phyloP scores from a whole-genome alignment of 2,888 invertebrate genomes.

The Arrhopalites spinosus region DNA sequence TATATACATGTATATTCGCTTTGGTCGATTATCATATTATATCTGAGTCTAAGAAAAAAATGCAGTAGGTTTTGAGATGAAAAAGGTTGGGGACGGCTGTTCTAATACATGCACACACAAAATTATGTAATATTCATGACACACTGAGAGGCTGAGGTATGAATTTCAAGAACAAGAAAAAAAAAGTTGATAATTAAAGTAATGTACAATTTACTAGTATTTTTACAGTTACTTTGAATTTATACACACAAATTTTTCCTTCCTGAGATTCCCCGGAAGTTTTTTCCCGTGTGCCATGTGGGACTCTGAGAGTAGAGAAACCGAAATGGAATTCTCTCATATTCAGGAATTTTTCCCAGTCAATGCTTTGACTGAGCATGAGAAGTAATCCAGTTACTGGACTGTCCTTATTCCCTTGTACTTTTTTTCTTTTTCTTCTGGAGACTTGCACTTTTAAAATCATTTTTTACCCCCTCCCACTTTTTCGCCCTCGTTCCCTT shows the following conservation, averaged over 20 bases:
- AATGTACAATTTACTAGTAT: no score
- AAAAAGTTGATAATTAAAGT: no score
- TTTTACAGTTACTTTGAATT: no score
- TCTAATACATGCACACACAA: no score
- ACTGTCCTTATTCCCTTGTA: neutral
- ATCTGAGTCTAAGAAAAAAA: neutral
- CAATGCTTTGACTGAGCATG: neutral
- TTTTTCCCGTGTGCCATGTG: neutral
- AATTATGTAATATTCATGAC: no score
- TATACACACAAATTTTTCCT: no score
- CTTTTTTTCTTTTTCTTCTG: neutral
- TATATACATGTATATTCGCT: neutral
- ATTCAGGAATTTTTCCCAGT: constrained; percentile 1
- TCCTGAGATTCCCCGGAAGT: neutral
- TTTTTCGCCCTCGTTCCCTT: no score
- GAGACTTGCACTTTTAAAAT: constrained; percentile 7
- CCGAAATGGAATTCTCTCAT: constrained; percentile 19
- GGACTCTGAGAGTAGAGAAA: neutral
- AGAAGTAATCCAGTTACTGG: constrained; percentile 6
- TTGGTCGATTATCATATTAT: neutral
- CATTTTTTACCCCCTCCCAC: no score
- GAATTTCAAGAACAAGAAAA: no score
- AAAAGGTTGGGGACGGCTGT: no score
- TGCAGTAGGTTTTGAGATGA: no score
- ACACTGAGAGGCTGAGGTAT: no score